Evolutionary conservation across 2,888 invertebrate species (phyloP).

Genomic region (Hemaris fuciformis): DNA sequence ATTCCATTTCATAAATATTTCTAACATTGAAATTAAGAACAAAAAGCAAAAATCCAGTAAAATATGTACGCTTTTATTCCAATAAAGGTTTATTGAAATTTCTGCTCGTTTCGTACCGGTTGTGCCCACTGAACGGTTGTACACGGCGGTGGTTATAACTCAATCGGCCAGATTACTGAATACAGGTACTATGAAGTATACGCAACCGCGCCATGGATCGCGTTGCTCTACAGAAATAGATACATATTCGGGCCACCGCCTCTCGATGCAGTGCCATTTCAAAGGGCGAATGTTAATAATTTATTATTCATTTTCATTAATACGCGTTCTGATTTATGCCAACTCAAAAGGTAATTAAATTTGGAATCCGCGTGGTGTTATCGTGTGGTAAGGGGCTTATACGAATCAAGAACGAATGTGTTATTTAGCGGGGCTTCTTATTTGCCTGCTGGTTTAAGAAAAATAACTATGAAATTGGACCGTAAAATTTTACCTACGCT

Average conservation of each 20-base stretch:
- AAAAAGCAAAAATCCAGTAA: not conserved
- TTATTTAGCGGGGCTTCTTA: too few relatives aligned
- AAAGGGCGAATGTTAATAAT: constrained; percentile 2
- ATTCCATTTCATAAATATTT: too few relatives aligned
- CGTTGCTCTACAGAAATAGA: constrained; percentile 36
- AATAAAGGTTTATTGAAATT: not conserved
- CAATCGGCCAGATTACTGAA: not conserved
- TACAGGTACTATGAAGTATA: constrained; percentile 15
- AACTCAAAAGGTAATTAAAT: not conserved
- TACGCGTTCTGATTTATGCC: not conserved
- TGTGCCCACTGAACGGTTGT: not conserved
- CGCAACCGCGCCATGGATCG: constrained; percentile 21
- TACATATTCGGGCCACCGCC: constrained; percentile 19
- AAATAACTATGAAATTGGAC: too few relatives aligned
- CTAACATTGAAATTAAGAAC: not conserved
- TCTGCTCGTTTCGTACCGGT: not conserved
- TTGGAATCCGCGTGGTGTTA: too few relatives aligned
- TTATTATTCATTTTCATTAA: not conserved
- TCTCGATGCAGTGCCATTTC: constrained; percentile 12
- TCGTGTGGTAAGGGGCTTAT: too few relatives aligned
- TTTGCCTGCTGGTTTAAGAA: too few relatives aligned
- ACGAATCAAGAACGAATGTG: too few relatives aligned
- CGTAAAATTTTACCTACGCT: too few relatives aligned
- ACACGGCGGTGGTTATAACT: not conserved
- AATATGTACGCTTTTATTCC: not conserved